Percentiles rank a stretch among this genome's conserved stretches.
These are phyloP conservation scores for Capitella teleta DNA, from an alignment of 1,140 invertebrate species.

Conservation along the genomic window DNA sequence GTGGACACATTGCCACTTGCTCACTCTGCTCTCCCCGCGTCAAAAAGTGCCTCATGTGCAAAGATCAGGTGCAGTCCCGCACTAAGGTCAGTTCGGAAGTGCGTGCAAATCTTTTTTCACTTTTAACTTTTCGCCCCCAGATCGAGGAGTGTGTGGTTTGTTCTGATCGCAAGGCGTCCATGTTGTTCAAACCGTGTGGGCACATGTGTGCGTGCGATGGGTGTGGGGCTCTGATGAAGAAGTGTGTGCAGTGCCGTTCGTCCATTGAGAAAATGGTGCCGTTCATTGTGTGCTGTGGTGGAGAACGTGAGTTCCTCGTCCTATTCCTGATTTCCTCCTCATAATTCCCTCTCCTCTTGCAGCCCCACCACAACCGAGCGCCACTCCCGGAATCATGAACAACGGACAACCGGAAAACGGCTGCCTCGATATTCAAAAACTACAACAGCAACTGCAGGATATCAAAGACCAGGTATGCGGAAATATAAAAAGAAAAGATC, in stretches of 20 bases:
- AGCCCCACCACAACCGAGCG: constrained; percentile 5
- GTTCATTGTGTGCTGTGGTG: constrained; percentile 55
- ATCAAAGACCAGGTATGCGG: constrained; percentile 83
- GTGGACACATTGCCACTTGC: constrained; percentile 87
- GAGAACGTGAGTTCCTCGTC: constrained; percentile 17
- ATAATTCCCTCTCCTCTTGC: neutral
- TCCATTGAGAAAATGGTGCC: constrained; percentile 58
- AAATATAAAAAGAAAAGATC: neutral
- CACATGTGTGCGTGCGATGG: constrained; percentile 88
- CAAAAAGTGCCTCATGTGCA: constrained; percentile 90
- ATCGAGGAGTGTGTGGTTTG: constrained; percentile 94
- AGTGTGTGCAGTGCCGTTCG: constrained; percentile 84
- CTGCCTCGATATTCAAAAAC: constrained; percentile 73
- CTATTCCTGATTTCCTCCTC: neutral
- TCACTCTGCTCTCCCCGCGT: constrained; percentile 78
- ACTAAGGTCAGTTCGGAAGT: constrained; percentile 51
- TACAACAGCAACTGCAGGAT: constrained; percentile 91
- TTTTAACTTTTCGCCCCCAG: no score
- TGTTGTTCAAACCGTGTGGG: constrained; percentile 84
- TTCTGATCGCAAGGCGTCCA: constrained; percentile 79
- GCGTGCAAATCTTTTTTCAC: neutral
- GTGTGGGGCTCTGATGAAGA: constrained; percentile 88
- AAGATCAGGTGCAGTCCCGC: constrained; percentile 63
- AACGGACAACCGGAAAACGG: constrained; percentile 62
- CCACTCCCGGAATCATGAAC: constrained; percentile 57